These are phyloP conservation scores for Adineta ricciae DNA, from an alignment of 2,888 invertebrate species.

Conservation along the genomic window DNA sequence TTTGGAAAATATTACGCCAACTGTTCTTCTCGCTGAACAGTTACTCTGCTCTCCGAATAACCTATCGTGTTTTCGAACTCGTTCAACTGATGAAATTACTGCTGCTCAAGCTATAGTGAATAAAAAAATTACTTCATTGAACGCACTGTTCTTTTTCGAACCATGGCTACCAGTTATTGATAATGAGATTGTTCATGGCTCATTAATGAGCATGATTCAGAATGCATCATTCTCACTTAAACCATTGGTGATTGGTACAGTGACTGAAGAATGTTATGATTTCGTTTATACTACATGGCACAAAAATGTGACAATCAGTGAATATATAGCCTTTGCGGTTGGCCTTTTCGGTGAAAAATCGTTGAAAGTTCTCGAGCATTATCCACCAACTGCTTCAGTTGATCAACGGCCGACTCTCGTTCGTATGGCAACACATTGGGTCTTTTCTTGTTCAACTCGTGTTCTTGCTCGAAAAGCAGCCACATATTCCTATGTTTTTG, in stretches of 20 bases:
- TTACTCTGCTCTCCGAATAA: neutral
- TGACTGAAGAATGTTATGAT: constrained; percentile 39
- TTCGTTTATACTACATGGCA: constrained; percentile 40
- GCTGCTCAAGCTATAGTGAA: constrained; percentile 37
- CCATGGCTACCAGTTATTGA: constrained; percentile 41
- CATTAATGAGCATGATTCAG: constrained; percentile 36
- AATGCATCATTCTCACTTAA: constrained; percentile 36
- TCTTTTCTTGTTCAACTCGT: constrained; percentile 39
- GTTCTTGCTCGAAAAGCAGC: constrained; percentile 36
- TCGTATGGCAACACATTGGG: constrained; percentile 38
- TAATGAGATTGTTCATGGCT: constrained; percentile 37
- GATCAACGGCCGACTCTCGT: constrained; percentile 36
- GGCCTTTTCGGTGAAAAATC: constrained; percentile 37
- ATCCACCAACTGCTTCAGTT: constrained; percentile 35
- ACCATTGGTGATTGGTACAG: constrained; percentile 40
- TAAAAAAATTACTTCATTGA: constrained; percentile 38
- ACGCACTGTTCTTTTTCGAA: constrained; percentile 41
- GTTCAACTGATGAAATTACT: constrained; percentile 37
- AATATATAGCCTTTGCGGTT: constrained; percentile 37
- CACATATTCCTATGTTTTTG: constrained; percentile 32
- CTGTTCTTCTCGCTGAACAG: neutral
- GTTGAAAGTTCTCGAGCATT: constrained; percentile 36
- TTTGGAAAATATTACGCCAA: neutral
- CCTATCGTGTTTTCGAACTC: neutral
- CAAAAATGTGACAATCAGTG: constrained; percentile 35